Conservation (phyloP, 2,888 invertebrate genomes). For the Nephrotoma flavescens region DNA sequence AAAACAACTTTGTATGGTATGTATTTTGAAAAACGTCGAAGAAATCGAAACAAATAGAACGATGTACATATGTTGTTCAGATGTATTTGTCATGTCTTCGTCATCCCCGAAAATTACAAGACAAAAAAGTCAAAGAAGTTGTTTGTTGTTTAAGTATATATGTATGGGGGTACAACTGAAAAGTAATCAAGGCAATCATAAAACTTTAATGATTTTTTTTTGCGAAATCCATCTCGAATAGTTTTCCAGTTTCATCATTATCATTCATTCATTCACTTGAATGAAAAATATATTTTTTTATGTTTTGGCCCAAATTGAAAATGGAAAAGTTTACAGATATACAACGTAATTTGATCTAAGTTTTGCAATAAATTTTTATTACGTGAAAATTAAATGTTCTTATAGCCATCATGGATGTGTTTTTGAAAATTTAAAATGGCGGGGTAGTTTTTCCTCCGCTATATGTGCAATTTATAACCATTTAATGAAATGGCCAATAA, state of each 20-base stretch:
- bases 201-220: neutral
- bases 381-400: neutral
- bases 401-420: neutral
- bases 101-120: neutral
- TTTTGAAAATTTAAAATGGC: neutral
- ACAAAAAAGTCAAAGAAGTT: neutral
- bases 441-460: neutral
- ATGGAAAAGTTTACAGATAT: neutral
- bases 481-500: neutral
- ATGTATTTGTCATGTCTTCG: neutral
- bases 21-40: neutral
- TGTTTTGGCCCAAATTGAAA: neutral
- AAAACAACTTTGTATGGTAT: neutral
- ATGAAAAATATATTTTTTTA: neutral
- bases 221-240: neutral
- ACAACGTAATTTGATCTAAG: neutral
- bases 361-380: neutral
- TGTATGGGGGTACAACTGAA: neutral
- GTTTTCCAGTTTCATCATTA: neutral
- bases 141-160: neutral
- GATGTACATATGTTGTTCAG: neutral
- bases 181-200: neutral
- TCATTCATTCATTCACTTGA: neutral
- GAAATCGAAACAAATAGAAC: neutral
- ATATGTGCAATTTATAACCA: neutral